phyloP scores from a whole-genome alignment of 2,797 vertebrate genomes.

The Hafferia zeledoni region DNA sequence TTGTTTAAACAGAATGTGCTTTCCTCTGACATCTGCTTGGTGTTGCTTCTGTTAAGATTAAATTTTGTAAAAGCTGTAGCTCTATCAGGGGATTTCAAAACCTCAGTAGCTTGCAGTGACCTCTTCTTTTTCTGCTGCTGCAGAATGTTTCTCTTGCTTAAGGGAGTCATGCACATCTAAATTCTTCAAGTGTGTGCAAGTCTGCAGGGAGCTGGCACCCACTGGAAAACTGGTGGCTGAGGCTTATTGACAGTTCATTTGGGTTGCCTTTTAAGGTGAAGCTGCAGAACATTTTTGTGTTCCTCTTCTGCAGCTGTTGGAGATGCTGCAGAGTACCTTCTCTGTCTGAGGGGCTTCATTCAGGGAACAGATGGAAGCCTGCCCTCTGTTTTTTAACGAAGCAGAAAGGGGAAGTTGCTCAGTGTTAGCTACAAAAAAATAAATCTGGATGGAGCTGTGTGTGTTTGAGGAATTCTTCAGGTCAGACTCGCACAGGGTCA shows the following conservation, averaged over 20 bases:
- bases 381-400: background rate
- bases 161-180: conserved; percentile 24
- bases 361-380: background rate
- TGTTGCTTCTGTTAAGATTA: background rate
- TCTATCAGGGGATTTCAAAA: background rate
- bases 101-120: background rate
- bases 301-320: background rate
- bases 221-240: background rate
- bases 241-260: background rate
- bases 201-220: background rate
- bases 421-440: background rate
- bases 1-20: background rate
- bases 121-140: background rate
- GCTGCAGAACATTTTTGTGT: background rate
- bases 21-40: background rate
- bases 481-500: background rate
- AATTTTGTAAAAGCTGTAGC: background rate
- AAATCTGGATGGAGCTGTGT: background rate
- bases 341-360: background rate
- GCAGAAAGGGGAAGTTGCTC: background rate
- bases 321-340: background rate
- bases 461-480: background rate
- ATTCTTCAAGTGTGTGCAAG: conserved; percentile 14
- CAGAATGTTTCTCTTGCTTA: background rate
- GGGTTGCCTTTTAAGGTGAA: conserved; percentile 6